Percentiles rank a stretch among this genome's conserved stretches.
Evolutionary conservation across 2,888 invertebrate species (phyloP).

Genomic region (Eupithecia vulgata): DNA sequence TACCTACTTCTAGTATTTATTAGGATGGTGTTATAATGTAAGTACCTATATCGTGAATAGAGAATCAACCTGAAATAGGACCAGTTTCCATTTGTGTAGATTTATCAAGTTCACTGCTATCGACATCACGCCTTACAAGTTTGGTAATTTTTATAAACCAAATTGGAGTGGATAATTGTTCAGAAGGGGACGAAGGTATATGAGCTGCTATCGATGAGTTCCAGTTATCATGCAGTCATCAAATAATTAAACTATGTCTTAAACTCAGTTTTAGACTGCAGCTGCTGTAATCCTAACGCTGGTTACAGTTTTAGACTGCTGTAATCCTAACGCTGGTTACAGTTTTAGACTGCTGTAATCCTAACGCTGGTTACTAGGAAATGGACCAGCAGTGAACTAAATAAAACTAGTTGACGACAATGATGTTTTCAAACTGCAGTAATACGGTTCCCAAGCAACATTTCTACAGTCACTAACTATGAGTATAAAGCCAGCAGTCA

Average conservation of each 20-base stretch:
- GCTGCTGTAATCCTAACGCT: neutral
- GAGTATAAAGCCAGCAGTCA: constrained; percentile 22
- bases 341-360: too few species aligned
- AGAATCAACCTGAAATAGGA: neutral
- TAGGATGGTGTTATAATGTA: neutral
- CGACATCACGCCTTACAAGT: neutral
- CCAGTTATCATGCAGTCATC: neutral
- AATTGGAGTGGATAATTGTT: neutral
- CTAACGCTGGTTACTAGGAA: neutral
- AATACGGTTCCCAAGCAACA: constrained; percentile 9
- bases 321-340: neutral
- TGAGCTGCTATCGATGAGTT: neutral
- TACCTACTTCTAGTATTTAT: too few species aligned
- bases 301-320: too few species aligned
- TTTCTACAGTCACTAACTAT: neutral
- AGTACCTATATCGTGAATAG: neutral
- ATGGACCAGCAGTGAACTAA: neutral
- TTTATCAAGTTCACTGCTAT: neutral
- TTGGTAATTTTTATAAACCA: neutral
- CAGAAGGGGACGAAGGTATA: neutral
- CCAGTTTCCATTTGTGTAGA: neutral
- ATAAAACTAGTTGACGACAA: neutral
- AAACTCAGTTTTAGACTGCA: neutral
- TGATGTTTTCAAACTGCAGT: neutral
- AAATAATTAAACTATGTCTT: neutral